Base-by-base conservation (phyloP, 2,797 vertebrate species). In the Sebastes vulpes region DNA sequence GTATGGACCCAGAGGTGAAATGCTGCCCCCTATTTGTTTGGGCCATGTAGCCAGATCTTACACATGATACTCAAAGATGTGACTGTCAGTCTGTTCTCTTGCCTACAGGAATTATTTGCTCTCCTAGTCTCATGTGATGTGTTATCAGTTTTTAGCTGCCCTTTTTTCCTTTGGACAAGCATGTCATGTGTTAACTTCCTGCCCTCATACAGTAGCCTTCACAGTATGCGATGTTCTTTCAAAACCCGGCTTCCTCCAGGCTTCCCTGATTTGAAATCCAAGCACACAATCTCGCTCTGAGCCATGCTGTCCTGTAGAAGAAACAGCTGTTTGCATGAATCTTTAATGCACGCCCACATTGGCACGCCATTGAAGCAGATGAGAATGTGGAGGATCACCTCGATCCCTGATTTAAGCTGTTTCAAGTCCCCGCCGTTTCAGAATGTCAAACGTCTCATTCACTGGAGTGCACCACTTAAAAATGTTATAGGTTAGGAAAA, bases 321-420 rank as follows among this genome's bases (percentile, higher is more conserved):
- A 89, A 95, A 92, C 94, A 95, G 91, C 93, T 95, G 95, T 94
- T 93, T 91, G 86, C 82, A 95, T 95, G 88, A 94, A 96, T 95
- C 87, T 95, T 96, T 95, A 92, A 96, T 95, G 91, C 42, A 72
- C 42, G 61, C 79, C 92, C 91, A 91, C 82, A 82, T 75, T 72
- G 75, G 76, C 75, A 52, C 65, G 81, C 70, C 73, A 29, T 53
- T 53, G 77, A 58, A 81, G 76, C 87, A 84, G 84, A 92, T 57
- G 80, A 85, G 72, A 72, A 81, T 76, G 72, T 65, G 57, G 78
- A 78, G 69, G 75, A 90, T 91, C 77, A 82, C 75, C 75, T 82
- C 63, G n/a, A 66, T 72, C 73, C 42, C 42, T n/a, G 78, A 65
- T 81, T 90, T 82, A 85, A 89, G 78, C 87, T 60, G 79, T 79